Conservation (phyloP, 2,113 vertebrate species). For the Psittacara wagleri region DNA sequence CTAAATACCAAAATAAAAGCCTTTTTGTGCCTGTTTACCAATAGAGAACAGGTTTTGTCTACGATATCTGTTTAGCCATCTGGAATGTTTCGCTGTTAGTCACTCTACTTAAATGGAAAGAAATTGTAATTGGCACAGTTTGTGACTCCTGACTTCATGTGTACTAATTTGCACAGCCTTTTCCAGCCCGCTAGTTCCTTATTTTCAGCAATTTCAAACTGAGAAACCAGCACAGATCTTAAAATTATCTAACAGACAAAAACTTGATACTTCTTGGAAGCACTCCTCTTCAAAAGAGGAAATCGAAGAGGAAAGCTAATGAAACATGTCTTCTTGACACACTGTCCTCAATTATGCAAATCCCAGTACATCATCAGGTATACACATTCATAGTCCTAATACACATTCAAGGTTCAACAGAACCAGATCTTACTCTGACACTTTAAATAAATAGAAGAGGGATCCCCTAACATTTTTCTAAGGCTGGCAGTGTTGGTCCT, state of each 20-base stretch:
- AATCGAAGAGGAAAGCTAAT: not conserved
- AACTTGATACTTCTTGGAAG: not conserved
- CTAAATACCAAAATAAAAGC: not conserved
- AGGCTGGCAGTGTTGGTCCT: not conserved
- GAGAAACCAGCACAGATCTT: slow-evolving; percentile 6
- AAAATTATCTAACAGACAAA: not conserved
- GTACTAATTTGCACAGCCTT: slow-evolving; percentile 23
- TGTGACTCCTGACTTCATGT: slow-evolving; percentile 21
- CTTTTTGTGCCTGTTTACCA: not conserved
- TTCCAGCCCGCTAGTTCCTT: not conserved
- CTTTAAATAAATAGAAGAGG: not conserved
- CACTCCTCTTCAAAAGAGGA: not conserved
- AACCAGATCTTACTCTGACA: not conserved
- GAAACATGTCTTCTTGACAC: not conserved
- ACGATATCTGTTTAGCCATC: slow-evolving; percentile 25
- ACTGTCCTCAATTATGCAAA: not conserved
- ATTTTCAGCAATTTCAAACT: slow-evolving; percentile 35
- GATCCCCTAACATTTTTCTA: not conserved
- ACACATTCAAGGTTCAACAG: not conserved
- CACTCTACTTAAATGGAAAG: slow-evolving; percentile 43
- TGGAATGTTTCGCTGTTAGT: slow-evolving; percentile 46
- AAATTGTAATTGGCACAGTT: slow-evolving; percentile 39
- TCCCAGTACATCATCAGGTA: not conserved
- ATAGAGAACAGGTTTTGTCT: slow-evolving; percentile 25
- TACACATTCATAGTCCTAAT: not conserved